Evolutionary conservation across 1,140 invertebrate genomes (phyloP), one percentile per base, ranked within the genome.

Genomic region (Wasmannia auropunctata): DNA sequence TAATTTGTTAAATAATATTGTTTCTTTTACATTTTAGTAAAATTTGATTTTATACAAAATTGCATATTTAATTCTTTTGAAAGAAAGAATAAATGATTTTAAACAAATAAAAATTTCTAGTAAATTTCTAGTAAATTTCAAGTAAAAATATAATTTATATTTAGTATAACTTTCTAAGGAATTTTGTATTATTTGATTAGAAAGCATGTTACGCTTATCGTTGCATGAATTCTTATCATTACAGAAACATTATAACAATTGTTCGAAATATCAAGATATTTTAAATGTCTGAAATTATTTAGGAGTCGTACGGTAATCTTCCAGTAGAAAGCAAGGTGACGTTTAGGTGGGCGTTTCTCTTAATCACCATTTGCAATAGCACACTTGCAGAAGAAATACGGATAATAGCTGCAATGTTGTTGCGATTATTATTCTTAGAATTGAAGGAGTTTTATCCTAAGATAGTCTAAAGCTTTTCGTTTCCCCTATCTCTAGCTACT

Each of bases 381-480:
- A 96, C 96, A 69, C 95, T 97, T 75, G 96, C 96, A 7, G 97
- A 98, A 92, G 98, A 98, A 91, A 96, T 97, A 49, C 96, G 98
- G 31, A 97, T 97, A 72, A 97, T 99, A 95, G 97, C 98, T 11
- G 97, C 98, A 22, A 98, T 99, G 11, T 95, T 99, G 62, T 95
- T 99, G 62, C 97, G 99, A 67, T 95, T 99, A 3, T 97, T 99
- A 90, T 97, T 98, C 46, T 97, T 97, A 62, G 98, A 99, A 88
- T 99, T 99, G 93, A 96, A 97, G 89, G 98, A 99, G 31, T 98
- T 99, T 92, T 99, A 98, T 95, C 96, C 97, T 7, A 96, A 96
- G 93, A 96, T 97, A 94, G 75, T 70, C 85, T 74, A 56, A 25
- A 25, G 5, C 14, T 7, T 10, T 62, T 54, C 2, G n/a, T 43